Evolutionary conservation across 2,888 invertebrate genomes (phyloP).

Genomic region (Volucella inflata): DNA sequence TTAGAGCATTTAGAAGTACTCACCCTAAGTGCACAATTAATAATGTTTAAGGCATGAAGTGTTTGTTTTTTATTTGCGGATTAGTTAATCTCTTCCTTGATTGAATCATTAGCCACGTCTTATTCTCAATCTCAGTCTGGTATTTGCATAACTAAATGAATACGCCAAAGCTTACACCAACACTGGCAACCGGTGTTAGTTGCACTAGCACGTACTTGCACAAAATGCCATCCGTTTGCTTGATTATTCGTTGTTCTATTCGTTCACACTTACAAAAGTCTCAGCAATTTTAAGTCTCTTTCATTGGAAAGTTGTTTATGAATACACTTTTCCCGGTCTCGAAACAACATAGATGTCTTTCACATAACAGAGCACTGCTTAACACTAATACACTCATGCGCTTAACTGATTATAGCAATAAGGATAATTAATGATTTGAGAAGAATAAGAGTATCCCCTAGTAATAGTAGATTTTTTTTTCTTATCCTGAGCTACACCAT

Average conservation of each 20-base stretch:
- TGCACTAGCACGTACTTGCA: slow-evolving; percentile 1
- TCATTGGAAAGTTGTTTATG: slow-evolving; percentile 27
- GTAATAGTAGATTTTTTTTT: slow-evolving; percentile 36
- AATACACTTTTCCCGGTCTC: slow-evolving; percentile 14
- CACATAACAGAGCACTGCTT: slow-evolving; percentile 42
- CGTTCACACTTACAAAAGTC: slow-evolving; percentile 35
- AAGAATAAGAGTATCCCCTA: slow-evolving; percentile 61
- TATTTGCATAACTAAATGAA: background rate
- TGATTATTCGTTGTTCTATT: slow-evolving; percentile 13
- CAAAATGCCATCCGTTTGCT: background rate
- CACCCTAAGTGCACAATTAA: slow-evolving; percentile 64
- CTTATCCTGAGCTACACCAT: slow-evolving; percentile 83
- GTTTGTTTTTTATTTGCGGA: slow-evolving; percentile 11
- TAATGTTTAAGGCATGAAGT: slow-evolving; percentile 48
- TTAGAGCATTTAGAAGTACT: slow-evolving; percentile 66
- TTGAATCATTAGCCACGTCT: background rate
- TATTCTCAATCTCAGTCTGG: background rate
- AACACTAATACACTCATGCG: slow-evolving; percentile 71
- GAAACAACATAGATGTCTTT: slow-evolving; percentile 2
- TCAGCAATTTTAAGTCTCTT: slow-evolving; percentile 28
- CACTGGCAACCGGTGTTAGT: slow-evolving; percentile 16
- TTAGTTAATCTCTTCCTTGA: slow-evolving; percentile 3
- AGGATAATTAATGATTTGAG: slow-evolving; percentile 51
- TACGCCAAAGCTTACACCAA: slow-evolving; percentile 32
- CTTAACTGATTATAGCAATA: slow-evolving; percentile 58